These are phyloP conservation scores for Puma concolor DNA, from an alignment of 2,113 vertebrate genomes.

Conservation along the genomic window DNA sequence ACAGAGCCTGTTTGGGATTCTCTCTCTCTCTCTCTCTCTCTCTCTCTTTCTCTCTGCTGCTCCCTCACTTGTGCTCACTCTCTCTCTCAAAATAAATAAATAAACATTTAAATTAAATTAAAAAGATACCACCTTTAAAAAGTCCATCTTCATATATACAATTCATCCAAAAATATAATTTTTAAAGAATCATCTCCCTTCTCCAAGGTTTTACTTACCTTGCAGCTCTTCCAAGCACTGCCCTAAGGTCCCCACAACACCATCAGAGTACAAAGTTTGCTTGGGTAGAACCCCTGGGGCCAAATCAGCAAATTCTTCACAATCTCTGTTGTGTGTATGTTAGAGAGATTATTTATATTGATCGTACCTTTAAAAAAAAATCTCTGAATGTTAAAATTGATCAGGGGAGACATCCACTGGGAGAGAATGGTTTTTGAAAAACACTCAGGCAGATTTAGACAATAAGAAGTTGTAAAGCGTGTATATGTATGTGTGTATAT, in stretches of 20 bases:
- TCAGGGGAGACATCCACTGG: constrained; percentile 65
- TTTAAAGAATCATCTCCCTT: background rate
- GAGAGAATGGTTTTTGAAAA: constrained; percentile 64
- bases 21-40: no score
- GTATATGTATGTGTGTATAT: background rate
- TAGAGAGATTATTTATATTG: constrained; percentile 78
- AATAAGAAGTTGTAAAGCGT: constrained; percentile 50
- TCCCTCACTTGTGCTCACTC: no score
- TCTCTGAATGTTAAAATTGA: constrained; percentile 74
- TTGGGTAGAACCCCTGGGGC: background rate
- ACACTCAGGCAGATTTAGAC: constrained; percentile 38
- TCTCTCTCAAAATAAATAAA: no score
- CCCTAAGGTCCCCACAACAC: background rate
- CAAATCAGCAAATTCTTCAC: constrained; percentile 63
- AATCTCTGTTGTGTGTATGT: constrained; percentile 63
- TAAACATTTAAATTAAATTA: background rate
- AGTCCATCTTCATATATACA: background rate
- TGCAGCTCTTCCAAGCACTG: background rate
- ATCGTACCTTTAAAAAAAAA: constrained; percentile 68
- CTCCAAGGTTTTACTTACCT: background rate
- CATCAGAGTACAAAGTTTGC: background rate
- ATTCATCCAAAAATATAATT: background rate
- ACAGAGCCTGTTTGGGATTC: no score
- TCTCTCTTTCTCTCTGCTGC: no score
- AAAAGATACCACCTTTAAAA: background rate